phyloP scores from a whole-genome alignment of 2,797 vertebrate species.

The Xyrichtys novacula region DNA sequence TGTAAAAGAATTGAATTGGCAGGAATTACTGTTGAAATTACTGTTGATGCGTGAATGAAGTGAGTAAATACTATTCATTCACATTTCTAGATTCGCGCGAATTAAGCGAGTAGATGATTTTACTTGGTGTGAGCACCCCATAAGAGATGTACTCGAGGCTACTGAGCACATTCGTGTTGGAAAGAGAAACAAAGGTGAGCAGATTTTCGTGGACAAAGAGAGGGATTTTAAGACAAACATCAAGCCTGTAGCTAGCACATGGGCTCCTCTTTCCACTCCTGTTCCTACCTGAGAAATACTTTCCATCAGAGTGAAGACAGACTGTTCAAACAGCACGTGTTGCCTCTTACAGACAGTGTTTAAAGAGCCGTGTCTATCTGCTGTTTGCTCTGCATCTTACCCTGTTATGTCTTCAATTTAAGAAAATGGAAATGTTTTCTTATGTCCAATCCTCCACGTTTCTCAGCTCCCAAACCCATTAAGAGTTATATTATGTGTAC shows the following conservation, averaged over 20 bases:
- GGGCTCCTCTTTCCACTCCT: conserved; percentile 2
- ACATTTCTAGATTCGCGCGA: too few species aligned
- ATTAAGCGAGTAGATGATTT: too few species aligned
- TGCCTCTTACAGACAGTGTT: conserved; percentile 40
- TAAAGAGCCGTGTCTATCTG: conserved; percentile 33
- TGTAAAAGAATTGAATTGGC: too few species aligned
- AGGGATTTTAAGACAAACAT: not conserved
- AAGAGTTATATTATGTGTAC: conserved; percentile 71
- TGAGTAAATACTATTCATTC: too few species aligned
- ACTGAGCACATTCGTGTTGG: not conserved
- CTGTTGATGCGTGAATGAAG: too few species aligned
- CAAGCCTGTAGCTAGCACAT: not conserved
- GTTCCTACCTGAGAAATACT: conserved; percentile 43
- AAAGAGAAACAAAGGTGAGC: too few species aligned
- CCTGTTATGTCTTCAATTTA: conserved; percentile 60
- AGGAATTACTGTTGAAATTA: too few species aligned
- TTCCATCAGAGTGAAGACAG: conserved; percentile 40
- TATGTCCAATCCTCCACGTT: conserved; percentile 62
- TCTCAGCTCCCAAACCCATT: conserved; percentile 54
- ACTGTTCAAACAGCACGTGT: conserved; percentile 47
- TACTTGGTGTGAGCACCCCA: too few species aligned
- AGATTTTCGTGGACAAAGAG: too few species aligned
- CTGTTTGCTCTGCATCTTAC: conserved; percentile 58
- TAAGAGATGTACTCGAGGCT: too few species aligned
- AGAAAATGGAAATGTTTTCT: conserved; percentile 75